Evolutionary conservation across 2,797 vertebrate species (phyloP), one percentile per base, ranked within the genome.

Genomic region (Atherinosoma microstoma): DNA sequence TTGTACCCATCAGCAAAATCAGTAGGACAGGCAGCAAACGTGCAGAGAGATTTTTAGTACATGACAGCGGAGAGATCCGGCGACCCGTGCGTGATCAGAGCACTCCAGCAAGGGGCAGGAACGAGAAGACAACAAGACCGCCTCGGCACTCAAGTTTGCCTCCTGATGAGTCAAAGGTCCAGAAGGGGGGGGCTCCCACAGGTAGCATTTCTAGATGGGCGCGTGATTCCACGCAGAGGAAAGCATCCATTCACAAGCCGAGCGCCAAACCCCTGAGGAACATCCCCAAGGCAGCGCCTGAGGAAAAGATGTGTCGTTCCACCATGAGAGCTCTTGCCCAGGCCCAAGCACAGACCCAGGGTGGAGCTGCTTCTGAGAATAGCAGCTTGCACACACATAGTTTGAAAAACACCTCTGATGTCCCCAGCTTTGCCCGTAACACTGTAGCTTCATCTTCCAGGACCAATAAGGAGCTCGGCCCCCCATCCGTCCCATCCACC

Each of bases 391-490:
- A 86, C 42, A 59, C 92, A 3, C 73, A 45, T 20, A 32, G n/a
- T 61, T 66, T 91, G 38, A 97, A 94, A 68, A 82, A 54, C 72
- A 45, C 88, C 2, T 76, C 92, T 0, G 29, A 86, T 0, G 18
- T 96, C 72, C 98, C 98, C 16, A 94, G 90, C 88, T 99, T 99
- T 58, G 97, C 97, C 0, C 95, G 98, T 24, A 98, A 96, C 88
- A 99, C 98, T 0, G 94, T 99, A 22, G 94, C 98, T 53, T 99
- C 95, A 4, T 94, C 96, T 4, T 97, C 96, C 51, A 94, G 97
- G 84, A 94, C 92, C 73, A 96, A 93, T 76, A 95, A 95, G 6
- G 98, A 98, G 36, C 76, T 87, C 32, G 65, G 24, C 0, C 20
- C 85, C 1, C 80, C 75, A 0, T 90, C 94, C 0, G 79, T 86